Percentiles rank a stretch among this genome's conserved stretches.
Evolutionary conservation across 2,888 invertebrate genomes (phyloP).

Genomic region (Crematogaster levior): DNA sequence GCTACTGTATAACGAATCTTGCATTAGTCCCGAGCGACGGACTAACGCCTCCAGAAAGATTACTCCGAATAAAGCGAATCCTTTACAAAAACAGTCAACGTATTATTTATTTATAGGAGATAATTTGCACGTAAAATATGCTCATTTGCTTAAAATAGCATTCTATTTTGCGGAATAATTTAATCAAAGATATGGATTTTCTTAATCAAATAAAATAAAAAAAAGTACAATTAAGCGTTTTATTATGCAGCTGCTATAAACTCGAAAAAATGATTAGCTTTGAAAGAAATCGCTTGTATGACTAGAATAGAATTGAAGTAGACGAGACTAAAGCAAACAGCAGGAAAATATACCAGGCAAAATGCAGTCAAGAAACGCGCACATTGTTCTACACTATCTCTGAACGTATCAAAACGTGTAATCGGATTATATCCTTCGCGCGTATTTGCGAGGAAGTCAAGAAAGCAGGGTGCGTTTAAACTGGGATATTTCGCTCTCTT

Average conservation of each 20-base stretch:
- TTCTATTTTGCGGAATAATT: neutral
- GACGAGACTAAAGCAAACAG: constrained; percentile 5
- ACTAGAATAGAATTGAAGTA: neutral
- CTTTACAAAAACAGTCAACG: neutral
- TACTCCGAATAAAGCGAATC: neutral
- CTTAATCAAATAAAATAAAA: neutral
- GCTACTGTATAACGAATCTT: constrained; percentile 38
- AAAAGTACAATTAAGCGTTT: neutral
- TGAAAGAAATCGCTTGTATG: neutral
- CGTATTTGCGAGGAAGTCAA: constrained; percentile 44
- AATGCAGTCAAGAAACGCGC: constrained; percentile 34
- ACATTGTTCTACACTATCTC: constrained; percentile 37
- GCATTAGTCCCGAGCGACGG: constrained; percentile 9
- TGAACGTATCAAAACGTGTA: constrained; percentile 47
- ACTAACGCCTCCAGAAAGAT: constrained; percentile 13
- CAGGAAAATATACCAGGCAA: constrained; percentile 30
- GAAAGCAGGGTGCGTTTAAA: constrained; percentile 39
- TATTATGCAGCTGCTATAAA: neutral
- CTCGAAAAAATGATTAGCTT: neutral
- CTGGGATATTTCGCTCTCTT: constrained; percentile 43
- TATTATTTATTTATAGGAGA: neutral
- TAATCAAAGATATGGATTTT: neutral
- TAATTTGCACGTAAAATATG: neutral
- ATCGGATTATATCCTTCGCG: constrained; percentile 47
- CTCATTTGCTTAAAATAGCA: neutral